These are phyloP conservation scores for Colinus virginianus DNA, from an alignment of 2,113 vertebrate genomes.

Conservation along the genomic window DNA sequence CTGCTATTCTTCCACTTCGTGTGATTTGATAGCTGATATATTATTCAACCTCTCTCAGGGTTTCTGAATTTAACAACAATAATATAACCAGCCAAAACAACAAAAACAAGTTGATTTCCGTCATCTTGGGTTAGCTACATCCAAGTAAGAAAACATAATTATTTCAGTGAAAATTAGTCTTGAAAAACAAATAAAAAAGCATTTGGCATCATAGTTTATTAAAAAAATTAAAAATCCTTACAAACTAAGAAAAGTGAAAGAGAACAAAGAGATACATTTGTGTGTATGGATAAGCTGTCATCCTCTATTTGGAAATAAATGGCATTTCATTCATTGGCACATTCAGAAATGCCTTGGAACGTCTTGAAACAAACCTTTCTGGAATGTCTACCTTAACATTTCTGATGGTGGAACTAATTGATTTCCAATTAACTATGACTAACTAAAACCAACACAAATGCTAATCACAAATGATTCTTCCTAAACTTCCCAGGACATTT, in stretches of 20 bases:
- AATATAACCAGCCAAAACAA: not conserved
- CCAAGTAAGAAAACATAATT: not conserved
- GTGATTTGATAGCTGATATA: not conserved
- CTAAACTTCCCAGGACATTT: not conserved
- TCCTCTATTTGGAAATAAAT: not conserved
- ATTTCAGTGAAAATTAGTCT: rapidly evolving
- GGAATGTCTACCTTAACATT: not conserved
- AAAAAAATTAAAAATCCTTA: not conserved
- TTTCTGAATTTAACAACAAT: not conserved
- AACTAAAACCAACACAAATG: not conserved
- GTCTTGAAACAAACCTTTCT: not conserved
- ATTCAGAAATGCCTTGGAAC: not conserved
- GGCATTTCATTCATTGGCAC: not conserved
- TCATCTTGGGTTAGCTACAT: not conserved
- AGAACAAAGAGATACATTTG: not conserved
- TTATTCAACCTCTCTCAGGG: not conserved
- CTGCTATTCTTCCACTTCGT: not conserved
- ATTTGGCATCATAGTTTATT: not conserved
- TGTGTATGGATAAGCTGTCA: not conserved
- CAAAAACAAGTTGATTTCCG: not conserved
- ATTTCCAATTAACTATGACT: not conserved
- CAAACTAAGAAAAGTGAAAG: not conserved
- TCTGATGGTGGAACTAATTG: not conserved
- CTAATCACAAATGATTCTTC: not conserved
- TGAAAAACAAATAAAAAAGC: not conserved